phyloP scores from a whole-genome alignment of 2,797 vertebrate genomes.

The Loris lydekkerianus region DNA sequence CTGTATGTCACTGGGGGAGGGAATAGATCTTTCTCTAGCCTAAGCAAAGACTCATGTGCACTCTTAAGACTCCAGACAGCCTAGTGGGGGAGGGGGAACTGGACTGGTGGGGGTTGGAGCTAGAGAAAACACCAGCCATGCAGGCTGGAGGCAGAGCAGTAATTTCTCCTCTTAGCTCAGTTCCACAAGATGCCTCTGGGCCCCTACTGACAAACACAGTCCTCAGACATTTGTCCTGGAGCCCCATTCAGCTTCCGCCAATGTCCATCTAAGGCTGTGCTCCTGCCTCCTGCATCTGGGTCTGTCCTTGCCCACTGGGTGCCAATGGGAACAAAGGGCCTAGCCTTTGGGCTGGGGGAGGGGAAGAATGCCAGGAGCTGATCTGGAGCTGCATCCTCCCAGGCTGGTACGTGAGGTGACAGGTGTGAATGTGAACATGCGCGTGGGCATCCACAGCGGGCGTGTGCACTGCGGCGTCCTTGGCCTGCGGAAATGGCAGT shows the following conservation, averaged over 20 bases:
- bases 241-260: background rate
- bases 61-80: background rate
- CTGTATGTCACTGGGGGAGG: background rate
- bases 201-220: background rate
- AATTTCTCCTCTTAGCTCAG: background rate
- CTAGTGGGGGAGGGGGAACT: background rate
- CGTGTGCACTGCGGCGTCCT: conserved; percentile 97
- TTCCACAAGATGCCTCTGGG: background rate
- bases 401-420: conserved; percentile 98
- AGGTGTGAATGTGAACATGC: conserved; percentile 99
- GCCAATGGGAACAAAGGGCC: background rate
- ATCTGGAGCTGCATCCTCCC: conserved; percentile 16
- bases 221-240: background rate
- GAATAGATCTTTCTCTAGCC: conserved; percentile 1
- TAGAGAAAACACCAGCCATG: background rate
- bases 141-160: background rate
- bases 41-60: background rate
- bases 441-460: conserved; percentile 98
- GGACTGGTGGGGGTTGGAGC: background rate
- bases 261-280: background rate
- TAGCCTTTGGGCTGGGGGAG: background rate
- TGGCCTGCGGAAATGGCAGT: conserved; percentile 98
- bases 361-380: background rate
- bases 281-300: background rate
- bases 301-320: background rate